A percentile compares a stretch with the other conserved stretches of the same genome.
These are phyloP conservation scores for Phenacoccus solenopsis DNA, from an alignment of 1,140 invertebrate species.

Conservation along the genomic window DNA sequence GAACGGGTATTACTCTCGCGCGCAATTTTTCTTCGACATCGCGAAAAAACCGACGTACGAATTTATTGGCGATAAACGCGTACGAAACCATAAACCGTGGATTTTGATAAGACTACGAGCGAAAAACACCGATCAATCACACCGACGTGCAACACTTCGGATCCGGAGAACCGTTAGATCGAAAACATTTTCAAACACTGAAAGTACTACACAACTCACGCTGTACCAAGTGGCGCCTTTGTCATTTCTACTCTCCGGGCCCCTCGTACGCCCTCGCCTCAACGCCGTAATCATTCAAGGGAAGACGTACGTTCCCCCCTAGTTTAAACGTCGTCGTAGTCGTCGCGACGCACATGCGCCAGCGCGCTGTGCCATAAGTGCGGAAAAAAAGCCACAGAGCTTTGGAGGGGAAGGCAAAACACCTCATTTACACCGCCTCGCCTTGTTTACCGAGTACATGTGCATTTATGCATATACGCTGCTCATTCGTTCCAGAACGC, in stretches of 20 bases:
- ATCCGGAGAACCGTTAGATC: neutral
- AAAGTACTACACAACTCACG: neutral
- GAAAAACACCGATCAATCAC: neutral
- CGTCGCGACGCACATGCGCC: slow-evolving; percentile 13
- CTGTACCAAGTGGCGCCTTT: slow-evolving; percentile 15
- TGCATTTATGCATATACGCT: neutral
- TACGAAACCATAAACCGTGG: no score
- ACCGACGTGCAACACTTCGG: neutral
- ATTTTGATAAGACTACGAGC: neutral
- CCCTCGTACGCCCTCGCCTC: neutral
- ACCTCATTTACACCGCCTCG: neutral
- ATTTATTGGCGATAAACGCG: neutral
- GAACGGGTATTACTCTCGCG: no score
- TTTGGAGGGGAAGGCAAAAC: no score
- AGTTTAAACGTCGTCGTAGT: slow-evolving; percentile 9
- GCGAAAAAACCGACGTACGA: no score
- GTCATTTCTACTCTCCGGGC: slow-evolving; percentile 4
- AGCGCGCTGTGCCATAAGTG: neutral
- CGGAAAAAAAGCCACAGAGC: neutral
- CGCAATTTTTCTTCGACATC: no score
- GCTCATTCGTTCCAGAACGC: neutral
- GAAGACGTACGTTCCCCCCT: slow-evolving; percentile 13
- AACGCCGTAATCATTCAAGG: neutral
- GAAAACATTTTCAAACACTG: slow-evolving; percentile 14
- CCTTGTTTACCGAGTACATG: neutral